Evolutionary conservation across 2,113 vertebrate species (phyloP).

Genomic region (Monopterus albus): DNA sequence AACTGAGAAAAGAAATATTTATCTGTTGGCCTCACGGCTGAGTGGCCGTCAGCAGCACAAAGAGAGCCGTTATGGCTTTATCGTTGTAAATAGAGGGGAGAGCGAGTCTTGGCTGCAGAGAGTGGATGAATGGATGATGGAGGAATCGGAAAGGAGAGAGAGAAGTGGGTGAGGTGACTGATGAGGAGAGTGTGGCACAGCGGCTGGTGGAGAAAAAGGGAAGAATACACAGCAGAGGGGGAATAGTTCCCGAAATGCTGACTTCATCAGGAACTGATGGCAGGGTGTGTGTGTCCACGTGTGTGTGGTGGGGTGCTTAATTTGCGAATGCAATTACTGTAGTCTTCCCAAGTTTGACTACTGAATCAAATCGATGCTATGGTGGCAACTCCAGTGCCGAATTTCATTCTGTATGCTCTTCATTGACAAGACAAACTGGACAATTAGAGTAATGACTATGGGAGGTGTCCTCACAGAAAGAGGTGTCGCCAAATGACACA

Average conservation of each 20-base stretch:
- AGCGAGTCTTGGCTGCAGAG: constrained; percentile 58
- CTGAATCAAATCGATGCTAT: constrained; percentile 64
- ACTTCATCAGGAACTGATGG: constrained; percentile 42
- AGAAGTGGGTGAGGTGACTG: constrained; percentile 68
- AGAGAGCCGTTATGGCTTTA: constrained; percentile 82
- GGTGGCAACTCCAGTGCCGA: constrained; percentile 62
- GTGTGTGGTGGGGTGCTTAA: constrained; percentile 21
- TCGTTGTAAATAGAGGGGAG: constrained; percentile 79
- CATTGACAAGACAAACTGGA: constrained; percentile 58
- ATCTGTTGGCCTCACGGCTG: constrained; percentile 78
- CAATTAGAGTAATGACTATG: constrained; percentile 55
- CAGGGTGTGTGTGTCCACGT: constrained; percentile 7
- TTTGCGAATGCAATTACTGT: constrained; percentile 71
- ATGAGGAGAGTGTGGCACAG: constrained; percentile 63
- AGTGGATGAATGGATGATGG: constrained; percentile 47
- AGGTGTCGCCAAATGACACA: constrained; percentile 31
- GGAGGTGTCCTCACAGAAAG: constrained; percentile 61
- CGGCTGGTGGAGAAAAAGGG: constrained; percentile 46
- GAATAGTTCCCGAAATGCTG: constrained; percentile 37
- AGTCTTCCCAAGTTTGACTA: constrained; percentile 65
- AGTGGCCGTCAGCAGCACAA: constrained; percentile 78
- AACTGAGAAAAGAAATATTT: constrained; percentile 67
- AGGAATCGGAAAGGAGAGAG: constrained; percentile 38
- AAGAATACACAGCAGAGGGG: constrained; percentile 44
- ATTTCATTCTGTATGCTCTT: constrained; percentile 60